These are phyloP conservation scores for Limnephilus marmoratus DNA, from an alignment of 2,888 invertebrate genomes.

Conservation along the genomic window DNA sequence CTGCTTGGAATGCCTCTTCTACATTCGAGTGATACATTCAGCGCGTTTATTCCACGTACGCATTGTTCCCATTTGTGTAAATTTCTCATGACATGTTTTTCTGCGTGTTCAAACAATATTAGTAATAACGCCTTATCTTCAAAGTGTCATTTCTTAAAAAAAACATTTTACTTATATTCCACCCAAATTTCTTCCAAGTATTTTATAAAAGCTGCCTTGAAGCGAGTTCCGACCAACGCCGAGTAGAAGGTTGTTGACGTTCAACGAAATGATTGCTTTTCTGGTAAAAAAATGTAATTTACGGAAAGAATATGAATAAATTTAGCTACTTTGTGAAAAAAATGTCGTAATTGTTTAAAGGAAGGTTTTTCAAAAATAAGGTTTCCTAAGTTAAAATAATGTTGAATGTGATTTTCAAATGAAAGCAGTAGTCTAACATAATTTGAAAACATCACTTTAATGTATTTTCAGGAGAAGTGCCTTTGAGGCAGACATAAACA, in stretches of 20 bases:
- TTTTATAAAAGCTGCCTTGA: neutral
- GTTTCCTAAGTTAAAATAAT: no score
- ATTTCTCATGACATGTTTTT: neutral
- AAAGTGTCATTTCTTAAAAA: neutral
- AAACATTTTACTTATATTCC: neutral
- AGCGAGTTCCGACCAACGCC: neutral
- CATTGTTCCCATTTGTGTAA: neutral
- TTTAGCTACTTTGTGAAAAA: neutral
- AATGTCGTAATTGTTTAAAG: neutral
- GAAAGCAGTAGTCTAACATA: neutral
- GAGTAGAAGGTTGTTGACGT: neutral
- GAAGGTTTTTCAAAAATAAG: neutral
- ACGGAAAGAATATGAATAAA: neutral
- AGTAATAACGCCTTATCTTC: neutral
- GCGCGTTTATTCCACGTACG: neutral
- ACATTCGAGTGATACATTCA: neutral
- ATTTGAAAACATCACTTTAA: no score
- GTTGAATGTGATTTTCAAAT: neutral
- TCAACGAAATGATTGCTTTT: neutral
- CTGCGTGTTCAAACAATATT: neutral
- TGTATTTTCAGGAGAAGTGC: no score
- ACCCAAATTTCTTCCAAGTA: neutral
- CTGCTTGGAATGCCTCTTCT: neutral
- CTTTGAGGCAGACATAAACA: neutral
- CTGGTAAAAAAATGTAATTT: neutral